Evolutionary conservation across 2,888 invertebrate genomes (phyloP).

Genomic region (Thereva unica): DNA sequence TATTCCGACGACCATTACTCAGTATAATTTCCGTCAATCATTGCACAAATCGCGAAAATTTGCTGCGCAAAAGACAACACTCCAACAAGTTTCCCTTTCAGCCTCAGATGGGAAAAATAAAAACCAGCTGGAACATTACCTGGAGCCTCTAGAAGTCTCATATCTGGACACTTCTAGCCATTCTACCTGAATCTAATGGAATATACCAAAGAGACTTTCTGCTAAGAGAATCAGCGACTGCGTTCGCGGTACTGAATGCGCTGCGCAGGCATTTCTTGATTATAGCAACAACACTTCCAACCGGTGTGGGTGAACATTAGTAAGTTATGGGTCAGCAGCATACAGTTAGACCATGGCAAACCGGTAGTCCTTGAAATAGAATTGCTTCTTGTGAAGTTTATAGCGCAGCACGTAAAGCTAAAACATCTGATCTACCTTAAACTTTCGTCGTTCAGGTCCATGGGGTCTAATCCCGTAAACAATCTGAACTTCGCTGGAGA

Average conservation of each 20-base stretch:
- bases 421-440: slow-evolving; percentile 24
- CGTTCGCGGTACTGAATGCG: too few species aligned
- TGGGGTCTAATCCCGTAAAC: slow-evolving; percentile 22
- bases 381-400: slow-evolving; percentile 33
- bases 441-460: slow-evolving; percentile 25
- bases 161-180: too few species aligned
- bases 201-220: too few species aligned
- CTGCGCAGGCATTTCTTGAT: too few species aligned
- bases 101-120: not conserved
- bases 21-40: slow-evolving; percentile 31
- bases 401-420: slow-evolving; percentile 10
- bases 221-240: too few species aligned
- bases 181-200: too few species aligned
- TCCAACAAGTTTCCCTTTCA: slow-evolving; percentile 30
- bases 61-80: slow-evolving; percentile 25
- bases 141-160: not conserved
- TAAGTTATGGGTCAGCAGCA: slow-evolving; percentile 9
- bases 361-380: slow-evolving; percentile 39
- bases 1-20: slow-evolving; percentile 22
- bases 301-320: slow-evolving; percentile 37
- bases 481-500: slow-evolving; percentile 1
- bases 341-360: slow-evolving; percentile 34
- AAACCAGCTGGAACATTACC: not conserved
- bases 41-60: slow-evolving; percentile 25
- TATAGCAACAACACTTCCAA: not conserved